A percentile compares a stretch with the other conserved stretches of the same genome.
phyloP scores from a whole-genome alignment of 2,797 vertebrate species.

The Parotocinclus haroldoi region DNA sequence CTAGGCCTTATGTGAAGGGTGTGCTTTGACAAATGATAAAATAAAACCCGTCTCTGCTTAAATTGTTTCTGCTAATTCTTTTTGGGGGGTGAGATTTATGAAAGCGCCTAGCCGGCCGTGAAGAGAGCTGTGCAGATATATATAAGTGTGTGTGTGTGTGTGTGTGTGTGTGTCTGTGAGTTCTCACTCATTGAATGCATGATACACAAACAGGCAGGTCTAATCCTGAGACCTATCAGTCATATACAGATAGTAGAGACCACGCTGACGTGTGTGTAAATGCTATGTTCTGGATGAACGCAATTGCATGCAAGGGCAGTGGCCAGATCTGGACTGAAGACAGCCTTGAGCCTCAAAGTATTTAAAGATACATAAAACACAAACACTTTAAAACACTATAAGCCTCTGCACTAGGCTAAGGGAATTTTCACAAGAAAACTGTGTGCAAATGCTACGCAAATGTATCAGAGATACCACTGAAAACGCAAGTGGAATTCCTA shows the following conservation, averaged over 20 bases:
- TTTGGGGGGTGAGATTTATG: conserved; percentile 75
- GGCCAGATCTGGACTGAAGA: background rate
- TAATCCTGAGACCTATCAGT: conserved; percentile 60
- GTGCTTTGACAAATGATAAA: conserved; percentile 78
- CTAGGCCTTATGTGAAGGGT: conserved; percentile 49
- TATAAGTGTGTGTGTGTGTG: conserved; percentile 49
- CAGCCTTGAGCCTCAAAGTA: conserved; percentile 6
- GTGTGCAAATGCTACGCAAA: no score
- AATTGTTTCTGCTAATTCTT: conserved; percentile 83
- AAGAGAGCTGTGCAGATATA: conserved; percentile 52
- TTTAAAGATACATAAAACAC: conserved; percentile 3
- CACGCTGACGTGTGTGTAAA: conserved; percentile 33
- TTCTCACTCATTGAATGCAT: conserved; percentile 40
- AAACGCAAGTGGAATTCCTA: no score
- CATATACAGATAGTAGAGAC: conserved; percentile 52
- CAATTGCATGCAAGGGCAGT: conserved; percentile 16
- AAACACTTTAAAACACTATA: background rate
- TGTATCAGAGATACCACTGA: no score
- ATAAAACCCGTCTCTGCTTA: conserved; percentile 80
- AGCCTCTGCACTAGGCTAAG: no score
- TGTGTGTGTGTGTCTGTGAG: conserved; percentile 51
- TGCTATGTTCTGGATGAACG: conserved; percentile 23
- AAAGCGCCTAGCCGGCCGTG: conserved; percentile 69
- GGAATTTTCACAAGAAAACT: no score
- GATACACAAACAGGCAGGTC: conserved; percentile 60